Evolutionary conservation across 2,113 vertebrate species (phyloP).

Genomic region (Ammodytes dubius): DNA sequence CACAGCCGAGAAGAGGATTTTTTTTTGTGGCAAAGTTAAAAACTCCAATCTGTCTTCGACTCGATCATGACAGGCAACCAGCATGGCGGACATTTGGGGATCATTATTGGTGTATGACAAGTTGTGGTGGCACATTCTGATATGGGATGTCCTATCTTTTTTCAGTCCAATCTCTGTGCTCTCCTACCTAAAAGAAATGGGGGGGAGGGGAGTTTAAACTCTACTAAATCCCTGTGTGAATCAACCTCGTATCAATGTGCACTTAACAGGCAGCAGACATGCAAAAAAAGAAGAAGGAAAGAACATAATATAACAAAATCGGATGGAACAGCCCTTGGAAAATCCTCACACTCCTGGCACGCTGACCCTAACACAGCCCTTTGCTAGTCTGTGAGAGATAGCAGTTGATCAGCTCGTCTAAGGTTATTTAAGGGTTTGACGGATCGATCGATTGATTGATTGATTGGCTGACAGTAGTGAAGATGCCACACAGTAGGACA

Average conservation of each 20-base stretch:
- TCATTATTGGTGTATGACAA: slow-evolving; percentile 19
- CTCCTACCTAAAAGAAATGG: background rate
- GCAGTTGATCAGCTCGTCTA: slow-evolving; percentile 54
- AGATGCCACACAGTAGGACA: slow-evolving; percentile 47
- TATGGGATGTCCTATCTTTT: background rate
- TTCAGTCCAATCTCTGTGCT: background rate
- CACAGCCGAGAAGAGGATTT: slow-evolving; percentile 7
- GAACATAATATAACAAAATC: slow-evolving; percentile 16
- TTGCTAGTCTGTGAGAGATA: slow-evolving; percentile 71
- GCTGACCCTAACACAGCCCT: slow-evolving; percentile 78
- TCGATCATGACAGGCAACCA: slow-evolving; percentile 9
- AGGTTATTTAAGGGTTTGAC: slow-evolving; percentile 54
- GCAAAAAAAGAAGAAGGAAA: slow-evolving; percentile 32
- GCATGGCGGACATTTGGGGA: background rate
- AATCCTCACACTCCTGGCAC: slow-evolving; percentile 68
- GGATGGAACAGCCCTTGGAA: slow-evolving; percentile 83
- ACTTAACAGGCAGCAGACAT: slow-evolving; percentile 58
- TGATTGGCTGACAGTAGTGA: slow-evolving; percentile 28
- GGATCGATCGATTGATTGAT: slow-evolving; percentile 58
- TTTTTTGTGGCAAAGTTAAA: background rate
- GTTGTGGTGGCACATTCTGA: slow-evolving; percentile 2
- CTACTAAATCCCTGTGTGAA: slow-evolving; percentile 17
- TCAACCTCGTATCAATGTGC: slow-evolving; percentile 37
- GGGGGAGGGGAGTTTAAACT: background rate
- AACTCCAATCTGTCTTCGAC: slow-evolving; percentile 28